Evolutionary conservation across 2,888 invertebrate genomes (phyloP).

Genomic region (Tetramorium bicarinatum): DNA sequence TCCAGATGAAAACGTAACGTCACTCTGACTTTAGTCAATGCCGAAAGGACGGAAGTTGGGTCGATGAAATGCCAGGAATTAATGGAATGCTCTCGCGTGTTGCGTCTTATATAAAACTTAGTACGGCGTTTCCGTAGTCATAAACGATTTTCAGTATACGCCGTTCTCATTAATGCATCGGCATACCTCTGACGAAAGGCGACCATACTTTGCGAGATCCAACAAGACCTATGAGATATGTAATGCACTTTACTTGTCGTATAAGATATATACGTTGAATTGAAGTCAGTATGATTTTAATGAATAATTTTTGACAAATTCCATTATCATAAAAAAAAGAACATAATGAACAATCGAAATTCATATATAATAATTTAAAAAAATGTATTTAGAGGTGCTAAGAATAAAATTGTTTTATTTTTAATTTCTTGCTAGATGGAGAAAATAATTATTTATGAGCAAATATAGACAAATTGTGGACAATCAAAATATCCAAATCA

Average conservation of each 20-base stretch:
- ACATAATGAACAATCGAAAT: not conserved
- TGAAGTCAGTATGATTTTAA: not conserved
- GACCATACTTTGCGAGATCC: constrained; percentile 15
- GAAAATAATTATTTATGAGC: no score
- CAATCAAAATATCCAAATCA: no score
- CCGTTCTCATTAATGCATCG: constrained; percentile 42
- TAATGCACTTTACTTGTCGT: not conserved
- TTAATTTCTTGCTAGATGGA: no score
- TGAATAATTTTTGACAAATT: not conserved
- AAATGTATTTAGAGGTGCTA: no score
- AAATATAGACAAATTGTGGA: no score
- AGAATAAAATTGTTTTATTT: no score
- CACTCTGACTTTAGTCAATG: constrained; percentile 36
- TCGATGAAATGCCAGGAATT: constrained; percentile 50
- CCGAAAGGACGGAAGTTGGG: constrained; percentile 51
- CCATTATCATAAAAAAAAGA: not conserved
- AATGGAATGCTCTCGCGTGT: constrained; percentile 55
- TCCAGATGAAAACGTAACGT: constrained; percentile 52
- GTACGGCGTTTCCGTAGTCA: constrained; percentile 19
- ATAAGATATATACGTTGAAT: not conserved
- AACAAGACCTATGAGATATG: constrained; percentile 17
- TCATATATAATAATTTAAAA: no score
- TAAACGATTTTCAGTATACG: constrained; percentile 34
- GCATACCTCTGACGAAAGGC: not conserved
- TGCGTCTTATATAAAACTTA: constrained; percentile 44